These are phyloP conservation scores for Camelus bactrianus DNA, from an alignment of 2,113 vertebrate species.

Conservation along the genomic window DNA sequence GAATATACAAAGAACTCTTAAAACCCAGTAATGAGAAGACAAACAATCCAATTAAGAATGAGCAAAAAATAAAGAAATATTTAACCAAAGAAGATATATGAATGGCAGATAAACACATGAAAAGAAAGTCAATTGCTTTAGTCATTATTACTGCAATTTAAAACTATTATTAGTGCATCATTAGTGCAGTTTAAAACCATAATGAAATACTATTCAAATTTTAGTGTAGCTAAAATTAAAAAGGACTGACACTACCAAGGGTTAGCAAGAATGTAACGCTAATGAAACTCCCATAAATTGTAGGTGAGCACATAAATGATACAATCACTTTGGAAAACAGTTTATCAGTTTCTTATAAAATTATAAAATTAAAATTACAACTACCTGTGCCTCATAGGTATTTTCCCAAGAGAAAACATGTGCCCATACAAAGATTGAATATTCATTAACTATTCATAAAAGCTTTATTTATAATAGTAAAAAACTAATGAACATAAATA, in stretches of 20 bases:
- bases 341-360: conserved; percentile 31
- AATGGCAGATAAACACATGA: neutral
- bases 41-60: neutral
- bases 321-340: neutral
- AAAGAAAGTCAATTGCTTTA: neutral
- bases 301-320: neutral
- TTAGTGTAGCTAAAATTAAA: conserved; percentile 7
- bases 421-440: neutral
- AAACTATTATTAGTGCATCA: neutral
- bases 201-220: neutral
- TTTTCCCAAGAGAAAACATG: conserved; percentile 12
- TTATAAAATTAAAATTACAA: conserved; percentile 13
- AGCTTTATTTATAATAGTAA: neutral
- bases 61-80: neutral
- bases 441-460: neutral
- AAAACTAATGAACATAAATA: neutral
- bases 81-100: neutral
- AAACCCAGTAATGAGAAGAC: neutral
- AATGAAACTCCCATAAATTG: neutral
- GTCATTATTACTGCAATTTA: neutral
- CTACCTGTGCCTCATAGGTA: neutral
- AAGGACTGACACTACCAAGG: neutral
- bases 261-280: neutral
- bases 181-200: neutral
- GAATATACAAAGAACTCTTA: neutral